These are phyloP conservation scores for Limnothrissa miodon DNA, from an alignment of 2,113 vertebrate genomes.

Conservation along the genomic window DNA sequence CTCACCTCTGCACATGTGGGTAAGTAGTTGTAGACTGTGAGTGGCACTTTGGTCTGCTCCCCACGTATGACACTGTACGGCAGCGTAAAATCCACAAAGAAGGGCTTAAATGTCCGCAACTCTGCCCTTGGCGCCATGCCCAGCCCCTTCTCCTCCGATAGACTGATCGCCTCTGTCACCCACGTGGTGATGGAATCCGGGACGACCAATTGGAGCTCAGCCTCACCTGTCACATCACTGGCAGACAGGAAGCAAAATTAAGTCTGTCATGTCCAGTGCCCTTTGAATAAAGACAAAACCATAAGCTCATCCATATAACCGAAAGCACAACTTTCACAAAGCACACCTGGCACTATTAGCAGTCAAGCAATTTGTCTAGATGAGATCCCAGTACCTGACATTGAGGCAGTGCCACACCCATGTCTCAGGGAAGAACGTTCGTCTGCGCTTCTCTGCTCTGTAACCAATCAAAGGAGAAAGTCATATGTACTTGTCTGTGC, in stretches of 20 bases:
- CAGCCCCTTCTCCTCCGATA: slow-evolving; percentile 78
- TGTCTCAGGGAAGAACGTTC: slow-evolving; percentile 90
- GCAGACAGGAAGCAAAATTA: not conserved
- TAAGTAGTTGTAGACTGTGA: slow-evolving; percentile 89
- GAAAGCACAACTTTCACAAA: not conserved
- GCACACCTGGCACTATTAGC: not conserved
- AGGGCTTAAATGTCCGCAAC: slow-evolving; percentile 85
- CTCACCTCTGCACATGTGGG: slow-evolving; percentile 79
- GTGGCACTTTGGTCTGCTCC: slow-evolving; percentile 87
- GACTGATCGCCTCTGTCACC: slow-evolving; percentile 79
- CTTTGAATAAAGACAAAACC: not conserved
- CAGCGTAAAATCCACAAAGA: slow-evolving; percentile 88
- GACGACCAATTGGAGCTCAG: slow-evolving; percentile 75
- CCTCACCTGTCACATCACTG: slow-evolving; percentile 75
- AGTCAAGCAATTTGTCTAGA: slow-evolving; percentile 12
- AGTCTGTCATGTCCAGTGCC: not conserved
- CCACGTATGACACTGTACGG: slow-evolving; percentile 82
- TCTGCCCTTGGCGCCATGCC: slow-evolving; percentile 74
- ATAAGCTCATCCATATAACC: not conserved
- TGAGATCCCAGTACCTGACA: slow-evolving; percentile 76
- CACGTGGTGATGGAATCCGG: slow-evolving; percentile 92
- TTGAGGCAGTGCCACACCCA: slow-evolving; percentile 91
- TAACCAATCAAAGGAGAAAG: slow-evolving; percentile 47
- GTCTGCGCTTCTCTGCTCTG: slow-evolving; percentile 84
- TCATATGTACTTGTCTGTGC: not conserved